Evolutionary conservation across 1,140 invertebrate species (phyloP), one percentile per base, ranked within the genome.

Genomic region (Bombyx mori): DNA sequence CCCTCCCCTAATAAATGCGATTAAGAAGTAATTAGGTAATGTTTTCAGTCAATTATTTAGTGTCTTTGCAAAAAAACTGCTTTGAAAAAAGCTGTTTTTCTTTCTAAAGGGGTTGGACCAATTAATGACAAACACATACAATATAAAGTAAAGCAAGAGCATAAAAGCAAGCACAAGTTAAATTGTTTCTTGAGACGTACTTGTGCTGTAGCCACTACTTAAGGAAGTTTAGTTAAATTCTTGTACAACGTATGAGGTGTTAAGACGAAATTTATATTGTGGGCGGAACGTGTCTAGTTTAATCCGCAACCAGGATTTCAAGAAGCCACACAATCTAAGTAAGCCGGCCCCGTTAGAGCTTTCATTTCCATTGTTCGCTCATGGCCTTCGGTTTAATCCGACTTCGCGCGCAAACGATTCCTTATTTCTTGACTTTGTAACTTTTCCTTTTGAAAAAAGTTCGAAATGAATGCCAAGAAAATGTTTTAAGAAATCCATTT

Each of bases 281-380:
- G 69, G 67, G 65, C 65, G 57, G 62, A 71, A 68, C 63, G 63
- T 68, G 69, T 69, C 71, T 70, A 61, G 63, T 65, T 65, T 71
- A 77, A 77, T 73, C 70, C 68, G 61, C 56, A 57, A 60, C 62
- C 61, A 60, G 71, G 66, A 72, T 68, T 65, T 65, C 60, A 69
- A 65, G 57, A 66, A 68, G 65, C 70, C 71, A 62, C 72, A 66
- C 70, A 71, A 73, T 77, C 68, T 72, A 71, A 73, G 68, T 75
- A 77, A 78, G 61, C 66, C 65, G 71, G 66, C 58, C 62, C 62
- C 65, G 69, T 69, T 68, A 69, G 57, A 69, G 66, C 58, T 69
- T 74, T 71, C 65, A 66, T 73, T 73, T 69, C 69, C 62, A 67
- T 73, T 73, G 71, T 69, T 71, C 64, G 56, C 61, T 56, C 61